Conservation (phyloP, 2,113 vertebrate genomes). For the Tringa solitaria region DNA sequence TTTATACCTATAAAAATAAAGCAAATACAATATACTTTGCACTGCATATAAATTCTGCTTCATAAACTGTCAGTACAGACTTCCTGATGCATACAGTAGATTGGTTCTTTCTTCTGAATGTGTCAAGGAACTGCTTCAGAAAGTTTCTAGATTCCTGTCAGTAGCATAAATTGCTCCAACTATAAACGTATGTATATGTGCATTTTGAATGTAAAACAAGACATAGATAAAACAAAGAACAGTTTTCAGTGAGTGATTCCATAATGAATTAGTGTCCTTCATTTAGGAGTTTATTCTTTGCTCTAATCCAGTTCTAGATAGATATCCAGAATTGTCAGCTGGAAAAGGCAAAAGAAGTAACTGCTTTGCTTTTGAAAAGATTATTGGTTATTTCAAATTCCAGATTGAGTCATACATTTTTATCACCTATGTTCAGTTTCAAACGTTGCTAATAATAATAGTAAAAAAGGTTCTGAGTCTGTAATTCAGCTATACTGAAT, state of each 20-base stretch:
- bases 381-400: neutral
- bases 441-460: neutral
- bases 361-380: neutral
- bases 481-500: neutral
- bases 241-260: neutral
- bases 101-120: neutral
- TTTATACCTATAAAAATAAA: neutral
- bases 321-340: neutral
- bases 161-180: neutral
- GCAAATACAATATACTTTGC: neutral
- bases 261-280: neutral
- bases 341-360: neutral
- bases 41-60: neutral
- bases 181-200: neutral
- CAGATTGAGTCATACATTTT: neutral
- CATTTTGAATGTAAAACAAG: neutral
- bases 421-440: neutral
- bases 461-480: neutral
- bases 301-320: neutral
- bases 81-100: neutral
- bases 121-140: neutral
- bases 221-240: neutral
- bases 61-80: neutral
- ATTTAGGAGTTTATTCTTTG: neutral
- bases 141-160: neutral